These are phyloP conservation scores for Bucorvus abyssinicus DNA, from an alignment of 2,797 vertebrate species.

Conservation along the genomic window DNA sequence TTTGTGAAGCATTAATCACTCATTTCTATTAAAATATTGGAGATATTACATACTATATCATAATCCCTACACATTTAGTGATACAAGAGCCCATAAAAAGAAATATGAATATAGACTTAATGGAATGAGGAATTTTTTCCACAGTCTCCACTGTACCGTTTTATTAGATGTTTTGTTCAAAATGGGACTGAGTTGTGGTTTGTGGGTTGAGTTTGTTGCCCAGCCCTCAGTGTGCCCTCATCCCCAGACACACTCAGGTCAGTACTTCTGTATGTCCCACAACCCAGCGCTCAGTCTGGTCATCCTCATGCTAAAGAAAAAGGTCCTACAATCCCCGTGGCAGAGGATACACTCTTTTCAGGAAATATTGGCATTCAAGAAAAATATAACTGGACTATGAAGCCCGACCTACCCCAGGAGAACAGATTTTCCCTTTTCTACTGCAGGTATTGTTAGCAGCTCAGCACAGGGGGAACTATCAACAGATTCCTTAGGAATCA, in stretches of 20 bases:
- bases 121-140: neutral
- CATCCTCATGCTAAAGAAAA: neutral
- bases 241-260: fast-evolving
- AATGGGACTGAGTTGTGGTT: neutral
- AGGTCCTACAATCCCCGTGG: neutral
- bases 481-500: neutral
- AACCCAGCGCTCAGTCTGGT: neutral
- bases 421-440: neutral
- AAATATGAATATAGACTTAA: neutral
- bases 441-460: neutral
- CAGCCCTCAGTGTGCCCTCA: fast-evolving
- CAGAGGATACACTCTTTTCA: neutral
- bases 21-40: neutral
- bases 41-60: neutral
- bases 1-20: neutral
- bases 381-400: neutral
- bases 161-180: neutral
- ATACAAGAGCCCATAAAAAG: neutral
- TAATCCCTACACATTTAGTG: neutral
- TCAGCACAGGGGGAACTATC: neutral
- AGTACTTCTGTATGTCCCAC: neutral
- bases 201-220: neutral
- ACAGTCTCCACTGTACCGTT: neutral
- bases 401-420: neutral
- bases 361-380: fast-evolving